Evolutionary conservation across 2,797 vertebrate species (phyloP).

Genomic region (Anniella stebbinsi): DNA sequence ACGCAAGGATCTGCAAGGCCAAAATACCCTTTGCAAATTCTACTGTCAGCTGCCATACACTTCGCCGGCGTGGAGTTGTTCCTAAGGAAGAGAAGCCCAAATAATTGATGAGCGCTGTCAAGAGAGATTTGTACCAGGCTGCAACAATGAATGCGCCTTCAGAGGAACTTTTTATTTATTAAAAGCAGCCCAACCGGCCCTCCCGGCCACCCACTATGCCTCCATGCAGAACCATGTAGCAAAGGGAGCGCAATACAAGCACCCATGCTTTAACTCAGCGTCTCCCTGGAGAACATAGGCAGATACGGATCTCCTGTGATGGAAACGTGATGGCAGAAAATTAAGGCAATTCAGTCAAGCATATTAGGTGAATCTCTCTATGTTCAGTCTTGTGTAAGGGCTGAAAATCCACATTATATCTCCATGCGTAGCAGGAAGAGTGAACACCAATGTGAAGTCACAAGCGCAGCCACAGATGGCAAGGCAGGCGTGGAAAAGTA

Average conservation of each 20-base stretch:
- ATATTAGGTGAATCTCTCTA: background rate
- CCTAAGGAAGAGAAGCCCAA: background rate
- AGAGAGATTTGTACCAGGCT: conserved; percentile 23
- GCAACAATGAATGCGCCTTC: background rate
- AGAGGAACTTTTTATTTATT: conserved; percentile 21
- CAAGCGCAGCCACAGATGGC: too few relatives aligned
- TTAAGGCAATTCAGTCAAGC: background rate
- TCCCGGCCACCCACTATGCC: background rate
- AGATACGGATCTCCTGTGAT: background rate
- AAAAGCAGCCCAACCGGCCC: too few relatives aligned
- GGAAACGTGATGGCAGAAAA: background rate
- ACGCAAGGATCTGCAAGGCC: background rate
- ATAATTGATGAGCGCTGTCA: conserved; percentile 23
- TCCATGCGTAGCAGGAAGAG: too few relatives aligned
- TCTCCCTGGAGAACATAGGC: too few relatives aligned
- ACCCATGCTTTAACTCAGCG: background rate
- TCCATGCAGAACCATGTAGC: too few relatives aligned
- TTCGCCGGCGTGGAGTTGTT: background rate
- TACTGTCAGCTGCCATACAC: background rate
- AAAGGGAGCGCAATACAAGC: background rate
- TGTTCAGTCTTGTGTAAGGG: background rate
- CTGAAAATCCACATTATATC: background rate
- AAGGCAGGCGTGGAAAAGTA: too few relatives aligned
- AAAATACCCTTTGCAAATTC: background rate
- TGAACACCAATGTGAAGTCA: too few relatives aligned